Percentiles rank a stretch among this genome's conserved stretches.
phyloP scores from a whole-genome alignment of 2,888 invertebrate species.

The Ormia ochracea region DNA sequence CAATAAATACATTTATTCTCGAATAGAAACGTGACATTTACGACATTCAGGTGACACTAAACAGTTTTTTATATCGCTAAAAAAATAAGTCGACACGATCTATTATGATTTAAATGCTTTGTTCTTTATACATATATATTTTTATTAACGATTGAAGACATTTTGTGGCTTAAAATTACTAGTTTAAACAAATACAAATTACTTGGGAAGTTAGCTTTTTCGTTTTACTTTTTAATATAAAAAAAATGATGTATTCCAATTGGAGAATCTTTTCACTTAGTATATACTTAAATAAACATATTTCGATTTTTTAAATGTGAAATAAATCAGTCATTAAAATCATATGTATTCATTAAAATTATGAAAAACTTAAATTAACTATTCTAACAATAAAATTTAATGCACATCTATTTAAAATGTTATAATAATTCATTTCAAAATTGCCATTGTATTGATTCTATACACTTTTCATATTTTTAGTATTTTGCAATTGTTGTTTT shows the following conservation, averaged over 20 bases:
- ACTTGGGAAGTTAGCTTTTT: slow-evolving; percentile 38
- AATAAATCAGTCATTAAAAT: slow-evolving; percentile 55
- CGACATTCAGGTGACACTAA: not conserved
- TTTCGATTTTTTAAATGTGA: slow-evolving; percentile 28
- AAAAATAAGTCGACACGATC: not conserved
- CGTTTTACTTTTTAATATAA: slow-evolving; percentile 26
- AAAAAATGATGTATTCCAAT: slow-evolving; percentile 36
- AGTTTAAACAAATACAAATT: slow-evolving; percentile 34
- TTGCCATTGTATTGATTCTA: not conserved
- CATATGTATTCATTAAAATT: too few relatives aligned
- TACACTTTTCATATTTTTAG: not conserved
- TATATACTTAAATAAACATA: too few relatives aligned
- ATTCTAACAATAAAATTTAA: slow-evolving; percentile 22
- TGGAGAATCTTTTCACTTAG: not conserved
- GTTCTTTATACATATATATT: slow-evolving; percentile 2
- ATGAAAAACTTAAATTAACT: slow-evolving; percentile 19
- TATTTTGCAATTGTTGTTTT: slow-evolving; percentile 1
- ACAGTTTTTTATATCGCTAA: not conserved
- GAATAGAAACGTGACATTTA: not conserved
- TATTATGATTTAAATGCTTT: not conserved
- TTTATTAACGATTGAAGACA: slow-evolving; percentile 58
- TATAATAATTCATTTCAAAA: not conserved
- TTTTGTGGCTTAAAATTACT: slow-evolving; percentile 58
- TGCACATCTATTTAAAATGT: not conserved
- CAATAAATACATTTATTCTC: not conserved